Percentiles rank a stretch among this genome's conserved stretches.
phyloP scores from a whole-genome alignment of 2,888 invertebrate genomes.

The Andrena minutula region DNA sequence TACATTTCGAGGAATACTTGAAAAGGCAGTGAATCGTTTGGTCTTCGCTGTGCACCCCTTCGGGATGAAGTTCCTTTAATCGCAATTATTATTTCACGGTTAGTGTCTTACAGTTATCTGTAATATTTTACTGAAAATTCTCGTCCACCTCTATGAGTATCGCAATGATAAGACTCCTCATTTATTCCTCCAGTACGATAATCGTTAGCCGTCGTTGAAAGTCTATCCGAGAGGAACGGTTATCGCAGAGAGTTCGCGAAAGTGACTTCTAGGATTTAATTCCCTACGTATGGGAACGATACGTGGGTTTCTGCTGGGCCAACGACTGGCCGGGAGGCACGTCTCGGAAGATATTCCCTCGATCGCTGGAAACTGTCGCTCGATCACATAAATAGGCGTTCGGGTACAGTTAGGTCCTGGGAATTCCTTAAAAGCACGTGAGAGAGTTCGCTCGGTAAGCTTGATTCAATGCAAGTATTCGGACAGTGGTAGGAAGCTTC shows the following conservation, averaged over 20 bases:
- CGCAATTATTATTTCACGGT: too few species aligned
- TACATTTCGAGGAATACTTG: neutral
- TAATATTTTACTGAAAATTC: too few species aligned
- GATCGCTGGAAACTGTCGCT: conserved; percentile 25
- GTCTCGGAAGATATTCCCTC: conserved; percentile 18
- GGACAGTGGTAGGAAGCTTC: neutral
- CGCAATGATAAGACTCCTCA: neutral
- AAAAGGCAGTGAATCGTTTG: neutral
- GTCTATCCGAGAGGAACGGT: neutral
- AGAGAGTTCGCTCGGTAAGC: conserved; percentile 18
- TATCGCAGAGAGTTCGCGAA: conserved; percentile 28
- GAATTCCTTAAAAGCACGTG: conserved; percentile 33
- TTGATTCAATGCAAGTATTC: conserved; percentile 7
- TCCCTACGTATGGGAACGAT: conserved; percentile 15
- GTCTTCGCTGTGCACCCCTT: neutral
- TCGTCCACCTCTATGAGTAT: neutral
- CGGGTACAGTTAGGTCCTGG: conserved; percentile 11
- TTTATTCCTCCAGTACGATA: neutral
- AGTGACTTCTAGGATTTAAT: conserved; percentile 12
- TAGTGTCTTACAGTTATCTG: too few species aligned
- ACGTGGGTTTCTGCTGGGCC: conserved; percentile 26
- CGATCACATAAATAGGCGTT: conserved; percentile 10
- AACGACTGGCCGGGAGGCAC: neutral
- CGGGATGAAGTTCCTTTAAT: neutral
- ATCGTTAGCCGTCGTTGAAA: neutral